These are phyloP conservation scores for Piprites chloris DNA, from an alignment of 2,113 vertebrate species.

Conservation along the genomic window DNA sequence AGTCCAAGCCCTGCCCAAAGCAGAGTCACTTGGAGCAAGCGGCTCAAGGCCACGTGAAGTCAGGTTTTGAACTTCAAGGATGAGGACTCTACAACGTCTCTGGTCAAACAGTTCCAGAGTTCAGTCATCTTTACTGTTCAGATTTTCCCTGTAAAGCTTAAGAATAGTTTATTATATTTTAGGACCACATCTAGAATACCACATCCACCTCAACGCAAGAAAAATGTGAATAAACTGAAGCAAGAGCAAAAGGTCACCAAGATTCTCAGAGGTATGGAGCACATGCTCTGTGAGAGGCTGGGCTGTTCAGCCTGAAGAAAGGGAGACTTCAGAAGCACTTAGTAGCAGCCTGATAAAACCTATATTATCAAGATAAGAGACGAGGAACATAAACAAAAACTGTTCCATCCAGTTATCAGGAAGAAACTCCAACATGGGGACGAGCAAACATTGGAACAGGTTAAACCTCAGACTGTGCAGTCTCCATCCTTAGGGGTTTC, in stretches of 20 bases:
- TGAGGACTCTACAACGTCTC: background rate
- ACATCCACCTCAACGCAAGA: background rate
- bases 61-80: background rate
- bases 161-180: background rate
- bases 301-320: background rate
- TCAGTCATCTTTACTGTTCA: background rate
- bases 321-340: background rate
- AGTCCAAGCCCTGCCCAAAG: background rate
- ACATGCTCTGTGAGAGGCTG: background rate
- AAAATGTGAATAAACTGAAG: background rate
- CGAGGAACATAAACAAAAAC: background rate
- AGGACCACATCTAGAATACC: background rate
- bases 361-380: background rate
- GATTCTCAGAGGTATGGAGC: background rate
- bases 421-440: background rate
- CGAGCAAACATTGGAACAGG: background rate
- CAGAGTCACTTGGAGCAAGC: background rate
- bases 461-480: background rate
- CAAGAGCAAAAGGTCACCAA: background rate
- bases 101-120: background rate
- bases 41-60: background rate
- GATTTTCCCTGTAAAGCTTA: background rate
- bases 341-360: background rate
- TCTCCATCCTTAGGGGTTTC: background rate
- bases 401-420: background rate